Base-by-base conservation (phyloP, 2,888 invertebrate species). In the Zygothrica quintamaculata region DNA sequence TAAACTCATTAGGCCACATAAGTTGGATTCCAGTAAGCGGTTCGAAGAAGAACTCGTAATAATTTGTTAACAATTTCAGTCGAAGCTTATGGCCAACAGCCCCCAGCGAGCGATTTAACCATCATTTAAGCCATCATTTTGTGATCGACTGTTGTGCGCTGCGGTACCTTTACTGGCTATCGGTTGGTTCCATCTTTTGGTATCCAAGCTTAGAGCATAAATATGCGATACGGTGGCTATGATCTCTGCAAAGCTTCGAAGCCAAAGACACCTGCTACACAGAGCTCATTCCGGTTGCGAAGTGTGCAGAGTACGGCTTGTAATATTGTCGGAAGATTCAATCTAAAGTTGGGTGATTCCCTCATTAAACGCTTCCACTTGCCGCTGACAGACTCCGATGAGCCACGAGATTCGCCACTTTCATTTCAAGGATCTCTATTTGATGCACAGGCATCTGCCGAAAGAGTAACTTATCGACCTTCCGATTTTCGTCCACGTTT, bases 221-320 rank as follows among this genome's bases (percentile, higher is more conserved):
- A 71, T 70, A 91, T 91, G 91, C 90, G 91, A 69, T 90, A 90
- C 80, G 91, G 91, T 47, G 90, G 89, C 61, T 91, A 91, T 71
- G 90, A 90, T 84, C 74, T 91, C 36, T 85, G 88, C 48, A 89
- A 90, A 68, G 90, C 89, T 40, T 84, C 89, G 11, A 88, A 90
- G 76, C 88, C 89, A 22, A 80, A 87, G 72, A 59, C 78, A 18
- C 50, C 76, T 42, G 40, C 22, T 6, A 31, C 64, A 36, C 77
- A 86, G 18, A 87, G 88, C 47, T 85, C 89, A 43, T 88, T 89
- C 60, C 89, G 88, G 1, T 58, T 90, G 58, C 77, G 80, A 42
- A 88, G 88, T 47, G 88, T 90, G 3, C 90, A 90, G 73, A 90
- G 88, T 48, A 89, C 89, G n/a, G 88, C 90, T 3, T 86, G 85